Evolutionary conservation across 1,140 invertebrate genomes (phyloP), one percentile per base, ranked within the genome.

Genomic region (Ceratitis capitata): DNA sequence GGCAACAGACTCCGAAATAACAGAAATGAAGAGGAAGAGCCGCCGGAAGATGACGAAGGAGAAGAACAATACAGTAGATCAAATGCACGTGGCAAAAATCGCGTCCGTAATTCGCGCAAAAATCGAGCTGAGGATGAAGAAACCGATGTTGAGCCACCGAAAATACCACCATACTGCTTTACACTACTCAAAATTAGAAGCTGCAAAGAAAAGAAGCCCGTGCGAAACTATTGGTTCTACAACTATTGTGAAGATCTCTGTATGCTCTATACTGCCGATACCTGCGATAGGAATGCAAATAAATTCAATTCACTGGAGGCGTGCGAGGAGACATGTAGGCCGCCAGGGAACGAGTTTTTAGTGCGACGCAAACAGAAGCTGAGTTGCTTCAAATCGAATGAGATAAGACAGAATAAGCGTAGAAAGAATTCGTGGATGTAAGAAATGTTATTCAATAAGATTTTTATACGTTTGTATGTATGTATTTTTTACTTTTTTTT

Each of bases 211-310:
- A 85, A 86, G 35, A 88, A 86, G 5, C 85, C 88, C 3, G 85
- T 88, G 3, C 88, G 87, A 0, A 88, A 91, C 53, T 91, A 88
- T n/a, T 91, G 89, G 89, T 91, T 89, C 84, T 91, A 89, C 45
- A 91, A 89, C 64, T 91, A 87, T 64, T 91, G 89, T 64, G 78
- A 83, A 7, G 88, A 91, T 35, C 86, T 89, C 14, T 91, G 89
- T 61, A 91, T 91, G 89, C 29, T 91, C 0, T 91, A 84, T 78
- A 87, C 89, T 4, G 85, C 88, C 5, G 88, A 89, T 89, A 83
- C 58, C 0, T 91, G 89, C 51, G 89, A 91, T 86, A 87, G 86
- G 16, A 91, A 91, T 83, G 26, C 87, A 0, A 91, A 91, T 84
- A 91, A 91, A 82, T 91, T 89, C 29, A 89, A 47, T 26, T 86